These are phyloP conservation scores for Coboldia fuscipes DNA, from an alignment of 1,140 invertebrate genomes.

Conservation along the genomic window DNA sequence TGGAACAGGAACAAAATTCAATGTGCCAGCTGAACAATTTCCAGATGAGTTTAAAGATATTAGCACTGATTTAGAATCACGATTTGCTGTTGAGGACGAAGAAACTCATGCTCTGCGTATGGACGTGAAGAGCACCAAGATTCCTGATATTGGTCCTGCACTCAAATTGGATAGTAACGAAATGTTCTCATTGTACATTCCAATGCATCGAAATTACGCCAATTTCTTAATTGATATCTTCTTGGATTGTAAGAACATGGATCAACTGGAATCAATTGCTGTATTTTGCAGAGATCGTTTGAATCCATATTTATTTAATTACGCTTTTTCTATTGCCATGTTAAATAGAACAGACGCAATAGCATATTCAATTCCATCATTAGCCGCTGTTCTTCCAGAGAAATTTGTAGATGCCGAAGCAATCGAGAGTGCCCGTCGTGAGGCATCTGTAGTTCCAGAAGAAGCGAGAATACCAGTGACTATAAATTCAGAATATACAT, in stretches of 20 bases:
- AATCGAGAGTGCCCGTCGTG: constrained; percentile 27
- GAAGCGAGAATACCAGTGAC: constrained; percentile 23
- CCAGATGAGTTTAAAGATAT: constrained; percentile 13
- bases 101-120: background rate
- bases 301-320: constrained; percentile 22
- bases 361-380: constrained; percentile 26
- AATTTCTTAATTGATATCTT: constrained; percentile 24
- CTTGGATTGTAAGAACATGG: constrained; percentile 11
- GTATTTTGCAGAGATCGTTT: constrained; percentile 16
- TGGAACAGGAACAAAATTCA: constrained; percentile 29
- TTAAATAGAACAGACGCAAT: constrained; percentile 27
- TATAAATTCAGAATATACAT: constrained; percentile 8
- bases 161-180: background rate
- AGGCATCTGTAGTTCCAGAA: constrained; percentile 25
- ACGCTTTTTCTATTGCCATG: constrained; percentile 19
- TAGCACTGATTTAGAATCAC: background rate
- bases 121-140: background rate
- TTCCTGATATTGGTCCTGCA: background rate
- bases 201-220: constrained; percentile 24
- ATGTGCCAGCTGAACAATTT: constrained; percentile 28
- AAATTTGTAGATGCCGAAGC: constrained; percentile 32
- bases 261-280: constrained; percentile 15
- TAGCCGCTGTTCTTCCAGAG: constrained; percentile 32
- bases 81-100: too few relatives aligned
- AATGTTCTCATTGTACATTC: constrained; percentile 27